These are phyloP conservation scores for Pocillopora meandrina DNA, from an alignment of 92 coral and sea anemone genomes.

Conservation along the genomic window DNA sequence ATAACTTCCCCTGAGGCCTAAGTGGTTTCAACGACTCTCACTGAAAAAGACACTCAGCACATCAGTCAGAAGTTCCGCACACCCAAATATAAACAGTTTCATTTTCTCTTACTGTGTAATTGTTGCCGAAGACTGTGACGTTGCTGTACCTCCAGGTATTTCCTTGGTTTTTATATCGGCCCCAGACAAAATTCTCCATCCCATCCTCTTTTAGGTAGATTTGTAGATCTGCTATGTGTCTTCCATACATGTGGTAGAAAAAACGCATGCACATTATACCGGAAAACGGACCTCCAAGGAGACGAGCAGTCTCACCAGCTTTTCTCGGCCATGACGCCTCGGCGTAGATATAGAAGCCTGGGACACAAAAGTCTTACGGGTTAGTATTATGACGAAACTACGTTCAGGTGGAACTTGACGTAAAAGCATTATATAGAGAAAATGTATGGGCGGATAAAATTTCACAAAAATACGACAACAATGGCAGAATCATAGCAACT, in stretches of 20 bases:
- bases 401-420: too few species aligned
- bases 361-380: background rate
- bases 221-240: conserved; percentile 60
- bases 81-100: background rate
- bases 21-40: too few species aligned
- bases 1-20: too few species aligned
- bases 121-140: conserved; percentile 65
- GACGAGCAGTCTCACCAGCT: conserved; percentile 68
- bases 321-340: conserved; percentile 67
- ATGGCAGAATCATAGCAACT: too few species aligned
- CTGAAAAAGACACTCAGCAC: too few species aligned
- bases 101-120: conserved; percentile 66
- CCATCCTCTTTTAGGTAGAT: conserved; percentile 61
- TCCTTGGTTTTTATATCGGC: conserved; percentile 64
- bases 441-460: too few species aligned
- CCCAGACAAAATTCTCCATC: conserved; percentile 59
- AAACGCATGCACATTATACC: conserved; percentile 81
- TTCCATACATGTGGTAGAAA: conserved; percentile 88
- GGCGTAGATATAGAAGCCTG: conserved; percentile 66
- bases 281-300: conserved; percentile 66
- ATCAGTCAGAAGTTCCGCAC: background rate
- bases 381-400: too few species aligned
- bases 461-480: too few species aligned
- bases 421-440: too few species aligned
- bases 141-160: conserved; percentile 62